Percentiles rank a stretch among this genome's conserved stretches.
Evolutionary conservation across 1,140 invertebrate genomes (phyloP).

Genomic region (Drosophila quadrilineata): DNA sequence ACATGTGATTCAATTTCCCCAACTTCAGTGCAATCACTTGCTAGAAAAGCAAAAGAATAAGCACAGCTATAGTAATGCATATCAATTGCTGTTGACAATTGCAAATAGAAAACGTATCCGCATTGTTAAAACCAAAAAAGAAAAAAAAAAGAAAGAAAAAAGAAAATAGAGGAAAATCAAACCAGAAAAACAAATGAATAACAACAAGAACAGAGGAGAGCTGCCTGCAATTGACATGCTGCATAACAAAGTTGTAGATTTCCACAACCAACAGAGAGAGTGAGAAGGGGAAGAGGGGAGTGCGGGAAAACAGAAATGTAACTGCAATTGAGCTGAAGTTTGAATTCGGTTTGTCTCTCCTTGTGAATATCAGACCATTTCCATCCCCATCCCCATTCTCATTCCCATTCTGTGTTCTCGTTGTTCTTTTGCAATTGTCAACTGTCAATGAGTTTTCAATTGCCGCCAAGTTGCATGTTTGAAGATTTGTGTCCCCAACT

Average conservation of each 20-base stretch:
- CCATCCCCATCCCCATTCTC: not conserved
- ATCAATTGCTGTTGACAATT: conserved; percentile 75
- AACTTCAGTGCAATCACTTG: conserved; percentile 44
- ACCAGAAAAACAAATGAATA: conserved; percentile 60
- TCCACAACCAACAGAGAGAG: not conserved
- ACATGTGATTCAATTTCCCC: conserved; percentile 56
- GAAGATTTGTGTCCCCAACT: conserved; percentile 40
- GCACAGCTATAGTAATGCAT: conserved; percentile 52
- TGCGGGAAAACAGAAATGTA: conserved; percentile 68
- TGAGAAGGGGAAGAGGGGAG: conserved; percentile 5
- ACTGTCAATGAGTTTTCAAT: conserved; percentile 79
- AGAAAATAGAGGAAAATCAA: conserved; percentile 5
- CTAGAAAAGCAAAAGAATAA: conserved; percentile 46
- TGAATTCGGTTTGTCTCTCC: conserved; percentile 42
- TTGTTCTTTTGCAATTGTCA: conserved; percentile 56
- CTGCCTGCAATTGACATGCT: conserved; percentile 59
- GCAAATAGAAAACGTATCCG: conserved; percentile 74
- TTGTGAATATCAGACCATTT: not conserved
- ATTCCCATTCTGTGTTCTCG: conserved; percentile 9
- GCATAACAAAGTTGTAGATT: conserved; percentile 50
- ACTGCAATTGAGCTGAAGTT: conserved; percentile 76
- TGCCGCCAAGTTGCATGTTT: conserved; percentile 77
- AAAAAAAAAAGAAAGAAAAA: conserved; percentile 2
- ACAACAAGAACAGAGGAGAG: conserved; percentile 37
- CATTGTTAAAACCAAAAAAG: conserved; percentile 41